A percentile compares a stretch with the other conserved stretches of the same genome.
These are phyloP conservation scores for Crotalus helleri DNA, from an alignment of 2,113 vertebrate species.

Conservation along the genomic window DNA sequence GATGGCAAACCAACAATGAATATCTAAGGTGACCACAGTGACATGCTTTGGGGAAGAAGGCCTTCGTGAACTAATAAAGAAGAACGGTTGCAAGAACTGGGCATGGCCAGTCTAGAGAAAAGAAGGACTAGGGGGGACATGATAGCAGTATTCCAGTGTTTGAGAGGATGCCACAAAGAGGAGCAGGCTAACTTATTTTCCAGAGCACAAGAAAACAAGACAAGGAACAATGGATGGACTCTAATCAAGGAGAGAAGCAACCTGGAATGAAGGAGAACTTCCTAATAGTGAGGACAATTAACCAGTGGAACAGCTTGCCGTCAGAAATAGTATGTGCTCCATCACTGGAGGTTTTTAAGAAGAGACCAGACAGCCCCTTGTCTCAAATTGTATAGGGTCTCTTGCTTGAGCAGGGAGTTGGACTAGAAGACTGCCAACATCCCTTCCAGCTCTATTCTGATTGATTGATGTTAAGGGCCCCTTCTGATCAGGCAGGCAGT, in stretches of 20 bases:
- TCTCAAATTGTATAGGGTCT: no score
- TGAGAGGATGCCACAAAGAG: background rate
- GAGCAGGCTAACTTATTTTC: background rate
- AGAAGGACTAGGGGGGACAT: background rate
- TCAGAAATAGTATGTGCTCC: no score
- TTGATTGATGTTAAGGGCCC: background rate
- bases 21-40: background rate
- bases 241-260: no score
- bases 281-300: no score
- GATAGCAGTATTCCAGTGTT: background rate
- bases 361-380: background rate
- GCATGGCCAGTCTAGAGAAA: background rate
- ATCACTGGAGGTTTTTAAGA: background rate
- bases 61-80: background rate
- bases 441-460: background rate
- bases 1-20: background rate
- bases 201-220: background rate
- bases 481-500: background rate
- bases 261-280: no score
- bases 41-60: background rate
- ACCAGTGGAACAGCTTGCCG: no score
- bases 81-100: background rate
- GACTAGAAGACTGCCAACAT: background rate
- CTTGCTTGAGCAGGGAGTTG: no score
- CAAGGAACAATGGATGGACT: background rate